Conservation (phyloP, 2,888 invertebrate species). For the Hyalella azteca region DNA sequence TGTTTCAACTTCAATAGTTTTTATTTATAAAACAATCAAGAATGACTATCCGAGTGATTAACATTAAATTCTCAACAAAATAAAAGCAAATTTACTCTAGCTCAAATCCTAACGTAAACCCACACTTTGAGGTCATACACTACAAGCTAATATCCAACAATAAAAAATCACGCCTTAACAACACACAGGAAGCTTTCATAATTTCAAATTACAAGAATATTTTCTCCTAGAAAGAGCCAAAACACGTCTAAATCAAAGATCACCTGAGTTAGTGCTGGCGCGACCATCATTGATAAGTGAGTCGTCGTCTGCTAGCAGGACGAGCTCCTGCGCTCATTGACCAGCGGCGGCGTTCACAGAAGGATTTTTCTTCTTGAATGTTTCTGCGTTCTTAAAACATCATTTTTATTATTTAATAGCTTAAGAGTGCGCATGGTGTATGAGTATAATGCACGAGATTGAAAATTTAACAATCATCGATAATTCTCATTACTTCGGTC, state of each 20-base stretch:
- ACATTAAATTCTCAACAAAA: neutral
- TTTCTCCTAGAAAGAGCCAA: neutral
- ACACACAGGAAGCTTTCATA: neutral
- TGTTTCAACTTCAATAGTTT: too few species aligned
- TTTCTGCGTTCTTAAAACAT: neutral
- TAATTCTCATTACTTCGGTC: neutral
- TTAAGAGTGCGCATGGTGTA: neutral
- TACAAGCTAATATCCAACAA: neutral
- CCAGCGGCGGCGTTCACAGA: neutral
- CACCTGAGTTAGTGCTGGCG: neutral
- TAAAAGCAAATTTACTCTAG: neutral
- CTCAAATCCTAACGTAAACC: neutral
- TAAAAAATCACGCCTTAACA: neutral
- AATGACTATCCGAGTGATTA: too few species aligned
- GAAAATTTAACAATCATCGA: neutral
- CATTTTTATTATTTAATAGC: neutral
- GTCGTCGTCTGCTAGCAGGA: conserved; percentile 5
- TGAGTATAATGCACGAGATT: neutral
- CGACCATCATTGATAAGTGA: neutral
- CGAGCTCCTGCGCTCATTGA: neutral
- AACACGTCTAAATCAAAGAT: neutral
- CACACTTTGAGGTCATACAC: neutral
- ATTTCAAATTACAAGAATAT: neutral
- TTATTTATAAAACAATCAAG: too few species aligned
- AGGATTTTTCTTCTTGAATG: neutral